phyloP scores from a whole-genome alignment of 2,888 invertebrate species.

The Lithophane socia region DNA sequence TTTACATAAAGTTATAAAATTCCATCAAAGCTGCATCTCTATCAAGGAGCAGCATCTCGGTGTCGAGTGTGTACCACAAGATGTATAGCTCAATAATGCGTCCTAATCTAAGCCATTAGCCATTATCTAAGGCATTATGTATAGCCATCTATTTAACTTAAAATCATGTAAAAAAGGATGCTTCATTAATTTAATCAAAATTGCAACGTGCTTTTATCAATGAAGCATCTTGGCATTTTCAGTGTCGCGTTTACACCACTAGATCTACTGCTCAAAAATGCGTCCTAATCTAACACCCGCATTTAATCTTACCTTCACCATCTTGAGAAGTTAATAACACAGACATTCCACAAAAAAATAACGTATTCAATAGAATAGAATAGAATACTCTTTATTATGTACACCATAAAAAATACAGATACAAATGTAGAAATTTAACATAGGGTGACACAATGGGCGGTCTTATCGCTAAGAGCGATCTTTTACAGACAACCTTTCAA shows the following conservation, averaged over 20 bases:
- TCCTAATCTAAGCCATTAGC: background rate
- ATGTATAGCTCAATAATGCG: background rate
- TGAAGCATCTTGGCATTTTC: constrained; percentile 25
- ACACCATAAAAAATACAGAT: too few species aligned
- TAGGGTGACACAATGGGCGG: too few species aligned
- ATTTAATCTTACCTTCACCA: background rate
- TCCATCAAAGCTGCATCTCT: background rate
- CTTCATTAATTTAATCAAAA: background rate
- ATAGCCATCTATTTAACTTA: background rate
- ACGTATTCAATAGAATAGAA: too few species aligned
- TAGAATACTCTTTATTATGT: too few species aligned
- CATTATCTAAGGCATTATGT: too few species aligned
- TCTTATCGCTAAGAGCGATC: too few species aligned
- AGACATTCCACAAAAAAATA: background rate
- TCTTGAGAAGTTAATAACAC: background rate
- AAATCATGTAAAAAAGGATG: background rate
- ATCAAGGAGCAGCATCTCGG: constrained; percentile 23
- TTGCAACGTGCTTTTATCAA: constrained; percentile 10
- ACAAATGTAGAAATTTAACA: too few species aligned
- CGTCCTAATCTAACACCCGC: constrained; percentile 77
- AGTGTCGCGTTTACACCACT: constrained; percentile 51
- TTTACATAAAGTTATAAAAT: background rate
- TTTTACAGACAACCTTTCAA: too few species aligned
- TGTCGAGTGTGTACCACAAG: background rate
- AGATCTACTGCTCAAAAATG: constrained; percentile 85